Conservation (phyloP, 1,140 invertebrate genomes). For the Pteromalus puparum region DNA sequence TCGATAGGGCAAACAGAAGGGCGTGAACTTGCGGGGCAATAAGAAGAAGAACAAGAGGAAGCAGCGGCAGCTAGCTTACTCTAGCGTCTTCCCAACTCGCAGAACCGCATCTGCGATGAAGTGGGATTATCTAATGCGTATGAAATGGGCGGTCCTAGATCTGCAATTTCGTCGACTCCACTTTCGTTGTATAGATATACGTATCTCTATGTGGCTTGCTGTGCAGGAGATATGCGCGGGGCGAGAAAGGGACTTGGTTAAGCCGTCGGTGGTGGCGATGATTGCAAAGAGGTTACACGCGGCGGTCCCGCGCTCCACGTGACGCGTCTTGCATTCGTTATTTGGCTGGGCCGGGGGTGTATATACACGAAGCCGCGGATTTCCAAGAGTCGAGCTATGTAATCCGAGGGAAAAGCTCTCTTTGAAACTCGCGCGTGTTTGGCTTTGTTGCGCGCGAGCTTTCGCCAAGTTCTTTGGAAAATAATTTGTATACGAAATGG, state of each 20-base stretch:
- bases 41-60: neutral
- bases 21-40: neutral
- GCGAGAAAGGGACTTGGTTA: conserved; percentile 13
- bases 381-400: conserved; percentile 1
- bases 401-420: conserved; percentile 33
- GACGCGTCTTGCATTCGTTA: conserved; percentile 32
- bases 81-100: neutral
- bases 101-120: neutral
- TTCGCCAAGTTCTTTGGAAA: neutral
- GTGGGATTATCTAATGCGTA: neutral
- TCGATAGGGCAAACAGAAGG: conserved; percentile 37
- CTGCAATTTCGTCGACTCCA: neutral
- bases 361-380: neutral
- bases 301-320: neutral
- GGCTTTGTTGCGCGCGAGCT: conserved; percentile 22
- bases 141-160: neutral
- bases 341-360: neutral
- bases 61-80: neutral
- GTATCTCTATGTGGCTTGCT: neutral
- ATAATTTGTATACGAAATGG: conserved; percentile 31
- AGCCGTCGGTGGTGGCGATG: conserved; percentile 19
- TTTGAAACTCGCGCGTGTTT: conserved; percentile 28
- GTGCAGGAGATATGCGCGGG: neutral
- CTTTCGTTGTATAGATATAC: neutral
- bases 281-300: conserved; percentile 19